phyloP scores from a whole-genome alignment of 2,888 invertebrate species.

The Malachius bipustulatus region DNA sequence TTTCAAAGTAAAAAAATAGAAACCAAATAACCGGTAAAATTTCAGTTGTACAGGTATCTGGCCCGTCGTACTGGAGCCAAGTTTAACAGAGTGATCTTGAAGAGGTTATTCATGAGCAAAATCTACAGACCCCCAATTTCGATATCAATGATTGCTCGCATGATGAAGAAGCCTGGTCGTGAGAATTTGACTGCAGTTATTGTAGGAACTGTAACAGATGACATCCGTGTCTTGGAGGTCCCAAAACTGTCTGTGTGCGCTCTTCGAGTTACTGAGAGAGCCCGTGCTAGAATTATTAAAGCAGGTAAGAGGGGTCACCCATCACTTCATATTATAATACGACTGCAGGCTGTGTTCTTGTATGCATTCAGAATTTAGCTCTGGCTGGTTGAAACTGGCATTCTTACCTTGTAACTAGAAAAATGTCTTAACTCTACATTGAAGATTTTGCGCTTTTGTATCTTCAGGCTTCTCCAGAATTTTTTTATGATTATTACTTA shows the following conservation, averaged over 20 bases:
- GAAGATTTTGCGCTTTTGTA: background rate
- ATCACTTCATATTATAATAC: too few species aligned
- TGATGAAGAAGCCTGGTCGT: conserved; percentile 80
- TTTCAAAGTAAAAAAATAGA: conserved; percentile 32
- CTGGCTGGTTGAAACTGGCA: background rate
- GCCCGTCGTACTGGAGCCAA: conserved; percentile 92
- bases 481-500: too few species aligned
- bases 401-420: conserved; percentile 1
- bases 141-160: conserved; percentile 70
- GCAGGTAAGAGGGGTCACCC: conserved; percentile 53
- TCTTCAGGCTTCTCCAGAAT: too few species aligned
- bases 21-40: conserved; percentile 18
- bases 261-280: conserved; percentile 84
- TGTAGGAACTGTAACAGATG: conserved; percentile 93
- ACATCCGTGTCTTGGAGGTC: conserved; percentile 77
- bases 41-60: conserved; percentile 89
- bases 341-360: too few species aligned
- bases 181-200: conserved; percentile 82
- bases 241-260: conserved; percentile 94
- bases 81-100: conserved; percentile 91
- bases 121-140: conserved; percentile 92
- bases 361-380: conserved; percentile 1
- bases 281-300: conserved; percentile 90
- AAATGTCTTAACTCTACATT: background rate
- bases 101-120: conserved; percentile 94